Conservation (phyloP, 2,888 invertebrate genomes). For the Philopedon plagiatum region DNA sequence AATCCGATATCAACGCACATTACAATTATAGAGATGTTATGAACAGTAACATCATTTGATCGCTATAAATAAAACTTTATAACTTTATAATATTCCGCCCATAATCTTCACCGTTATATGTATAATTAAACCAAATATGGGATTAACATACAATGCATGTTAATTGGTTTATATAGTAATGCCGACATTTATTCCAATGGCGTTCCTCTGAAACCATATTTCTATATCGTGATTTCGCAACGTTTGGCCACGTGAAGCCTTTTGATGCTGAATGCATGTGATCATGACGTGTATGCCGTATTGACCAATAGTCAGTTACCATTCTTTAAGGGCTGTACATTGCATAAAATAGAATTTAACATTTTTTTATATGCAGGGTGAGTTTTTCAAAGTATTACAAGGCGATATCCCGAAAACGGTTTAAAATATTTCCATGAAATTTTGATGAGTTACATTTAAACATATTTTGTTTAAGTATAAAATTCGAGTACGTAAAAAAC, state of each 20-base stretch:
- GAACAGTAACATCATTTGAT: slow-evolving; percentile 32
- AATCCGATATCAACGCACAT: background rate
- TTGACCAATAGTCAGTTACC: slow-evolving; percentile 3
- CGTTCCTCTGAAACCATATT: slow-evolving; percentile 47
- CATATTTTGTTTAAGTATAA: no score
- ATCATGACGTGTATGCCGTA: background rate
- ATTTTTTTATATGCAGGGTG: no score
- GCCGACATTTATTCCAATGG: slow-evolving; percentile 49
- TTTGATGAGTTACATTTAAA: no score
- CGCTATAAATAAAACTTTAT: slow-evolving; percentile 35
- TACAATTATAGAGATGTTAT: slow-evolving; percentile 31
- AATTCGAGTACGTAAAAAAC: no score
- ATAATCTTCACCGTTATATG: slow-evolving; percentile 34
- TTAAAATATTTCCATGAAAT: no score
- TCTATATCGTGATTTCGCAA: slow-evolving; percentile 27
- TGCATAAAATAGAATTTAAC: no score
- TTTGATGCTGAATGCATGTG: slow-evolving; percentile 2
- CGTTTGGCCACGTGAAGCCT: slow-evolving; percentile 23
- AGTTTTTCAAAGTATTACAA: no score
- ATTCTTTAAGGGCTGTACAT: background rate
- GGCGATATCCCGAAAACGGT: no score
- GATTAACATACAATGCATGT: slow-evolving; percentile 56
- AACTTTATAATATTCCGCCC: slow-evolving; percentile 33
- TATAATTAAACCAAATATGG: slow-evolving; percentile 58
- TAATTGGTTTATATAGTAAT: slow-evolving; percentile 51